phyloP scores from a whole-genome alignment of 2,888 invertebrate genomes.

The Himalopsyche anomala region DNA sequence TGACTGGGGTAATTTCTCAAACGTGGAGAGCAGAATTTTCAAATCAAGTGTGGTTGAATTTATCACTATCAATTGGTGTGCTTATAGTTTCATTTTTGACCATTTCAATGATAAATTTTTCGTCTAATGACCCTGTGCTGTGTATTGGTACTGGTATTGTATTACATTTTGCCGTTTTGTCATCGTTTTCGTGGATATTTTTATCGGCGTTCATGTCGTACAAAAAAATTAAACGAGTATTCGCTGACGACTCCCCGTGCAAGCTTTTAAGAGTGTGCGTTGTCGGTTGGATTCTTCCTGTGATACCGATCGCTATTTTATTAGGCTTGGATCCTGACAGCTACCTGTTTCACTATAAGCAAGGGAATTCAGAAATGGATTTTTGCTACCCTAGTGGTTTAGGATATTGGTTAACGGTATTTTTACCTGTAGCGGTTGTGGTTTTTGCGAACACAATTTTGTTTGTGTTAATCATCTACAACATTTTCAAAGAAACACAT shows the following conservation, averaged over 20 bases:
- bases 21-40: conserved; percentile 80
- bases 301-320: conserved; percentile 76
- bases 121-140: conserved; percentile 69
- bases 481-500: conserved; percentile 74
- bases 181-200: conserved; percentile 85
- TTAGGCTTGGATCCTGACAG: conserved; percentile 72
- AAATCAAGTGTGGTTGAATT: conserved; percentile 78
- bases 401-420: conserved; percentile 76
- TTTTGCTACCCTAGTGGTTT: conserved; percentile 78
- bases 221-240: conserved; percentile 80
- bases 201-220: conserved; percentile 83
- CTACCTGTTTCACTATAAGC: conserved; percentile 73
- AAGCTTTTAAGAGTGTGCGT: conserved; percentile 79
- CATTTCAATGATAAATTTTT: conserved; percentile 70
- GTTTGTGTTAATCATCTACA: conserved; percentile 78
- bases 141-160: conserved; percentile 79
- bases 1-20: conserved; percentile 77
- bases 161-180: conserved; percentile 81
- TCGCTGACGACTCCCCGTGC: conserved; percentile 78
- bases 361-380: conserved; percentile 71
- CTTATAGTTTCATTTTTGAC: conserved; percentile 72
- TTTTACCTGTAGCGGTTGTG: conserved; percentile 76
- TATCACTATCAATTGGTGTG: conserved; percentile 75
- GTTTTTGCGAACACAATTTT: conserved; percentile 77
- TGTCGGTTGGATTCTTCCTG: conserved; percentile 81